Evolutionary conservation across 2,888 invertebrate species (phyloP), one percentile per base, ranked within the genome.

Genomic region (Cryptocheilus praepositus): DNA sequence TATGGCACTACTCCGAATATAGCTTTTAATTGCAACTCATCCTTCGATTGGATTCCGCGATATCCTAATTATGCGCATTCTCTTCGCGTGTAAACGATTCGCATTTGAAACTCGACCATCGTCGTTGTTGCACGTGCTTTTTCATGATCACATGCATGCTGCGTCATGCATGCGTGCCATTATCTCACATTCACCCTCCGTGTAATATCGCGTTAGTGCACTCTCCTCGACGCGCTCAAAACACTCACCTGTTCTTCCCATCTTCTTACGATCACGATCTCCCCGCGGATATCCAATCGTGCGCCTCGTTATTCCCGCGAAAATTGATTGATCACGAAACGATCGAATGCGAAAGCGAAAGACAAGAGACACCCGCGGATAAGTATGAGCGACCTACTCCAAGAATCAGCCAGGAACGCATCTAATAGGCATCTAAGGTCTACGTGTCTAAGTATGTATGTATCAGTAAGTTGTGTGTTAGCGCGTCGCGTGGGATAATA

Each of bases 361-460:
- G 22, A 36, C 13, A 36, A 36, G 36, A 36, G 36, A 36, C 36
- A 46, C 53, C 28, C 18, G 53, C 28, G 52, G 60, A 65, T 16
- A 49, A 49, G 49, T 49, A 49, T 45, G 60, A 69, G 46, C 65
- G 64, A 71, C 61, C 58, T 59, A 64, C 65, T 59, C 54, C 49
- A 16, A 75, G 67, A 55, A 60, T 68, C 66, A 60, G 45, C 66
- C 71, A 56, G 59, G 46, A 70, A 68, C 71, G 69, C 67, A 71
- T 46, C 56, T 67, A 61, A 25, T 72, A 77, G 64, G 60, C 66
- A 59, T 80, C 64, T 79, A 79, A 79, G 70, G 67, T 67, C 74
- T 76, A 74, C 65, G 63, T 77, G 74, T 79, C 75, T 74, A 80
- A 75, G 72, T 80, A 79, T 80, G 77, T 79, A 79, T 72, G 80